Evolutionary conservation across 2,888 invertebrate genomes (phyloP).

Genomic region (Cephus nigrinus): DNA sequence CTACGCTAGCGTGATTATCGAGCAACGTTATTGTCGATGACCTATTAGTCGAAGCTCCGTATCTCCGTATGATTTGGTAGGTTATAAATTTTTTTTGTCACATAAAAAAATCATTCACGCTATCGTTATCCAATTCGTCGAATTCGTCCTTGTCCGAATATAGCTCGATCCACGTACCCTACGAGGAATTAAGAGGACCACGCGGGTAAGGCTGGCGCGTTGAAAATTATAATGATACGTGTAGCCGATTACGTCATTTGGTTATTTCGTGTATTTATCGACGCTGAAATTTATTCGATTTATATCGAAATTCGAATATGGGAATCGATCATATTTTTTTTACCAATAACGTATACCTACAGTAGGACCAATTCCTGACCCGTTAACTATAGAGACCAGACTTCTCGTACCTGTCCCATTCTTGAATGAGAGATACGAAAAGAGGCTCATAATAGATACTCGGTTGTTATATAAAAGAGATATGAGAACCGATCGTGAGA

Average conservation of each 20-base stretch:
- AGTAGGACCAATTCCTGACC: not conserved
- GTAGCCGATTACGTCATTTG: not conserved
- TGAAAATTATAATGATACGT: no score
- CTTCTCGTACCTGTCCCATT: not conserved
- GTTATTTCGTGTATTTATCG: not conserved
- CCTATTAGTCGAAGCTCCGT: not conserved
- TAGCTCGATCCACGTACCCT: no score
- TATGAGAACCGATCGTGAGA: conserved; percentile 12
- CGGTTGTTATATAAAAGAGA: not conserved
- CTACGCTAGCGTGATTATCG: not conserved
- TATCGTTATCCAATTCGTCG: not conserved
- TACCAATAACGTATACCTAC: not conserved
- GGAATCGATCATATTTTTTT: not conserved
- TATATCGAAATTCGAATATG: no score
- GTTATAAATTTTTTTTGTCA: not conserved
- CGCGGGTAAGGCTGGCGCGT: no score
- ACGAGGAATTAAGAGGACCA: no score
- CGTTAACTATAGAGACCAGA: not conserved
- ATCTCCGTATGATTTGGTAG: not conserved
- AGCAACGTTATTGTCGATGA: not conserved
- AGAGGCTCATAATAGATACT: not conserved
- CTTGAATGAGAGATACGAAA: not conserved
- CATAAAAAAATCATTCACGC: not conserved
- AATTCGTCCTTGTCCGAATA: not conserved
- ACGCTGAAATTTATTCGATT: no score